These are phyloP conservation scores for Lithophane semibrunnea DNA, from an alignment of 2,888 invertebrate species.

Conservation along the genomic window DNA sequence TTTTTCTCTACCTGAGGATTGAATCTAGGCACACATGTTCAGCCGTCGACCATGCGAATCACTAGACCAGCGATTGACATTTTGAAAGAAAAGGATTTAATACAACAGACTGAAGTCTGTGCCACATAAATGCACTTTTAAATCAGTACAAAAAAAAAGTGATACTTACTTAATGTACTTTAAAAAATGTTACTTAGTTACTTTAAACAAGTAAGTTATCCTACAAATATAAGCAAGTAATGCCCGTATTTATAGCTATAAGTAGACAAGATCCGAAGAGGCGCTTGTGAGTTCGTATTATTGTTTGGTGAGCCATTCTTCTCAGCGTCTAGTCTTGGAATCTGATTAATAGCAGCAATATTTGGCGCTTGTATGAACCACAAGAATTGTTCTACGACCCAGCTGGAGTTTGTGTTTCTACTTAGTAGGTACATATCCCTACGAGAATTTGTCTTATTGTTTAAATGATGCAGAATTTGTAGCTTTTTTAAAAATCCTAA, in stretches of 20 bases:
- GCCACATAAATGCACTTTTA: too few relatives aligned
- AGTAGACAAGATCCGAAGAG: constrained; percentile 44
- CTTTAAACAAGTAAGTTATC: neutral
- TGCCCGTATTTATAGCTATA: neutral
- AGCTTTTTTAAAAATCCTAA: neutral
- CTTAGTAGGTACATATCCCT: constrained; percentile 46
- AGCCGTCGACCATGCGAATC: neutral
- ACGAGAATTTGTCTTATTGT: constrained; percentile 17
- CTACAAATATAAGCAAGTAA: neutral
- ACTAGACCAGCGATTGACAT: neutral
- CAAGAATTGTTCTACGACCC: constrained; percentile 76
- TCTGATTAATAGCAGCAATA: constrained; percentile 88
- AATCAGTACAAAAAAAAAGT: too few relatives aligned
- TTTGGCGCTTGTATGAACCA: constrained; percentile 80
- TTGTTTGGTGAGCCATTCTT: constrained; percentile 84
- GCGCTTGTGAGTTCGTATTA: constrained; percentile 69
- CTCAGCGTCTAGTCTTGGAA: constrained; percentile 73
- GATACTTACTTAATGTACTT: neutral
- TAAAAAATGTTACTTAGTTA: neutral
- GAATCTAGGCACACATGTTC: neutral
- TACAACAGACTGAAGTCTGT: too few relatives aligned
- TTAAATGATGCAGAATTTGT: neutral
- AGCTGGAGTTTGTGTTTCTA: constrained; percentile 66
- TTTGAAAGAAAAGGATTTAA: too few relatives aligned
- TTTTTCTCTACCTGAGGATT: neutral